Percentiles rank a stretch among this genome's conserved stretches.
These are phyloP conservation scores for Thaumetopoea pityocampa DNA, from an alignment of 1,140 invertebrate genomes.

Conservation along the genomic window DNA sequence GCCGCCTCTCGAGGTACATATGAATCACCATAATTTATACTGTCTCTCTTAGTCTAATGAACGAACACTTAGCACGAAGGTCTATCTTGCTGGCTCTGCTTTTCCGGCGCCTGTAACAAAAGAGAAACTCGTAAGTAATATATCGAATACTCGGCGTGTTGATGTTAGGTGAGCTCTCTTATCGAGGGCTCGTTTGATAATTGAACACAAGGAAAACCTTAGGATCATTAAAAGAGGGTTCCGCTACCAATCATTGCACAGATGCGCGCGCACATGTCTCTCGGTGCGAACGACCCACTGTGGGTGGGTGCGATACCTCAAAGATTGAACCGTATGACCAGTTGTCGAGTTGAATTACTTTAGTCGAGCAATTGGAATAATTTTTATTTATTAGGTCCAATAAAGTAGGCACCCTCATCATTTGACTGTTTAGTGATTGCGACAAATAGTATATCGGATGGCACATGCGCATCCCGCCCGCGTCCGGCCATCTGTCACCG, in stretches of 20 bases:
- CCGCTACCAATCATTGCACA: constrained; percentile 36
- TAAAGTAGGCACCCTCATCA: constrained; percentile 17
- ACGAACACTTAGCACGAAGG: constrained; percentile 57
- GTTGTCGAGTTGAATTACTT: constrained; percentile 5
- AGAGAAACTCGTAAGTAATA: constrained; percentile 30
- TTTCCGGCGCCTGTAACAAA: constrained; percentile 74
- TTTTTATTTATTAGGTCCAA: constrained; percentile 24
- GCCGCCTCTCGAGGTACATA: constrained; percentile 47
- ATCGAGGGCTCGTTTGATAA: constrained; percentile 20
- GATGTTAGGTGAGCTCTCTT: constrained; percentile 2
- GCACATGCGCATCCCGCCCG: constrained; percentile 60
- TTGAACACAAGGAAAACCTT: constrained; percentile 23
- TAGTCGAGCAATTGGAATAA: constrained; percentile 4
- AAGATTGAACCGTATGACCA: neutral
- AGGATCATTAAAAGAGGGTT: constrained; percentile 21
- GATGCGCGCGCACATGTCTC: constrained; percentile 44
- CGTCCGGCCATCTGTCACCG: constrained; percentile 69
- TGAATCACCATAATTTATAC: constrained; percentile 59
- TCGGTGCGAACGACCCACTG: too few relatives aligned
- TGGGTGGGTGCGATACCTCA: constrained; percentile 9
- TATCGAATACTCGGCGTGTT: constrained; percentile 14
- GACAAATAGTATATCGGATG: constrained; percentile 52
- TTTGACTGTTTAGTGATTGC: constrained; percentile 46
- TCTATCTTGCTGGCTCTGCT: constrained; percentile 71
- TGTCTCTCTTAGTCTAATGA: constrained; percentile 45